These are phyloP conservation scores for Cancer borealis DNA, from an alignment of 2,888 invertebrate species.

Conservation along the genomic window DNA sequence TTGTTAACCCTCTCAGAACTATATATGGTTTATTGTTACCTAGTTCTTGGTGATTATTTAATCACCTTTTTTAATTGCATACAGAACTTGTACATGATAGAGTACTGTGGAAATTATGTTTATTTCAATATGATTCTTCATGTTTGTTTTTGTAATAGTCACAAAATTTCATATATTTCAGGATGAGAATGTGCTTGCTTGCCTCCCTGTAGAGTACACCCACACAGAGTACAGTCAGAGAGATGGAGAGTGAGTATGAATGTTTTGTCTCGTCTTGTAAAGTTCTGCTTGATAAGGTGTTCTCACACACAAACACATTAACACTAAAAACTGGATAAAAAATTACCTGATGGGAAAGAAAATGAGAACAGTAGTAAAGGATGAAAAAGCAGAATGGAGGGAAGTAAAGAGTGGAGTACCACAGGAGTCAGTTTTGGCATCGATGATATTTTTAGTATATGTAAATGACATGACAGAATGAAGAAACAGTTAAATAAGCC, in stretches of 20 bases:
- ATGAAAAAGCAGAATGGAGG: too few relatives aligned
- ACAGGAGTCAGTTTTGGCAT: too few relatives aligned
- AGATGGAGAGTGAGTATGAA: constrained; percentile 79
- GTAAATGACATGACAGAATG: too few relatives aligned
- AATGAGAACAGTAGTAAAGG: too few relatives aligned
- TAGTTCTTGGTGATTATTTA: too few relatives aligned
- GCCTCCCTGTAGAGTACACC: constrained; percentile 81
- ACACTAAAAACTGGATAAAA: too few relatives aligned
- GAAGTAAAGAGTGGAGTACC: too few relatives aligned
- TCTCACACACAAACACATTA: neutral
- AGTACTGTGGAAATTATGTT: neutral
- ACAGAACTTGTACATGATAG: neutral
- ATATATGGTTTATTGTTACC: too few relatives aligned
- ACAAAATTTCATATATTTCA: constrained; percentile 21
- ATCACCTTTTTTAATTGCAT: neutral
- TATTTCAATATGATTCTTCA: neutral
- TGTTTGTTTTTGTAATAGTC: neutral
- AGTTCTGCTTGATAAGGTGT: neutral
- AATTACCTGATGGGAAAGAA: too few relatives aligned
- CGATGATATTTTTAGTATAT: too few relatives aligned
- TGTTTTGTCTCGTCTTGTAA: neutral
- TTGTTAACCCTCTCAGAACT: too few relatives aligned
- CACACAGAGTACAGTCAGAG: constrained; percentile 80
- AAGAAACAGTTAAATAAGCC: too few relatives aligned
- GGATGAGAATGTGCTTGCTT: constrained; percentile 81